Base-by-base conservation (phyloP, 2,797 vertebrate genomes). In the Danio tinwini region DNA sequence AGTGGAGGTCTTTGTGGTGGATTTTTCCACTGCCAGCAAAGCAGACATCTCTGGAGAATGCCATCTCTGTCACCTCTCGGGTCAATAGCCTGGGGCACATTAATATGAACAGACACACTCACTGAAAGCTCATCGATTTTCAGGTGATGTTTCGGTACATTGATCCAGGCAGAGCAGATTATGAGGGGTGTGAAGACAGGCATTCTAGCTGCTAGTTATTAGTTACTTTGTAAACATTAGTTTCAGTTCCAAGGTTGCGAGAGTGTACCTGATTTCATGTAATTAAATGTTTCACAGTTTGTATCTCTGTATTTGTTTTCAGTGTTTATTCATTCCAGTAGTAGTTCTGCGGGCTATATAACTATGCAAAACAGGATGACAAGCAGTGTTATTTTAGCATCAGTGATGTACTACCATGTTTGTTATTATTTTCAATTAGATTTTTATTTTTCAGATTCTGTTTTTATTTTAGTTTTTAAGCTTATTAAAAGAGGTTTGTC, bases 131-230 rank as follows among this genome's bases (percentile, higher is more conserved):
- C 71, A 87, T 87, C 70, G 85, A 86, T 85, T 85, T 85, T 56
- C 75, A 86, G 83, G 64, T 84, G 81, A 85, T 81, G 81, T 82
- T 84, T 84, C 75, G 53, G 76, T 65, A 81, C 80, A 86, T 83
- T 83, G 83, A 87, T 87, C 80, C 74, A 70, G 72, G 45, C 50
- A 55, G 16, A 81, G 64, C n/a, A 71, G 68, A 56, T 61, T 45
- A 29, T 64, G 68, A 81, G 45, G 37, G 55, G 45, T 65, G 55
- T 83, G 53, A 73, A 64, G 21, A 63, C 61, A 52, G 61, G 10
- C 14, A 68, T 40, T 73, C 8, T 9, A 58, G 17, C 13, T 72
- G 40, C 21, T 56, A 12, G 45, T 47, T 29, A 29, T 29, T 47
- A 47, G 45, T 47, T 47, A 47, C 45, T 47, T 47, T 12, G 7